These are phyloP conservation scores for Echinometra lucunter DNA, from an alignment of 53 echinoderm and acorn worm species.

Conservation along the genomic window DNA sequence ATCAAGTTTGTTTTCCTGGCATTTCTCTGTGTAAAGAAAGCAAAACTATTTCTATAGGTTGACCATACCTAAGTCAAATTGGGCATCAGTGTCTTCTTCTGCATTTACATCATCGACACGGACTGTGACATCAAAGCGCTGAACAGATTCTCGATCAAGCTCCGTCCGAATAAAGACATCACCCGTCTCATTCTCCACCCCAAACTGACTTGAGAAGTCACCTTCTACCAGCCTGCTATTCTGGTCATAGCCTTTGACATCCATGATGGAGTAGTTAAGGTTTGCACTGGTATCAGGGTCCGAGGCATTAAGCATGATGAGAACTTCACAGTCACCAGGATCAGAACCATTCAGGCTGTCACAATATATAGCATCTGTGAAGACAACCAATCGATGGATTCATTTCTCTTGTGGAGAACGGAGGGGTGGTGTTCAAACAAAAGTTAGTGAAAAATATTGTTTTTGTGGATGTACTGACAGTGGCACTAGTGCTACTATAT, in stretches of 20 bases:
- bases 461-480: no score
- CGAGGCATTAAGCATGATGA: slow-evolving; percentile 64
- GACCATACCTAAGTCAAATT: slow-evolving; percentile 63
- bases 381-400: not conserved
- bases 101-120: slow-evolving; percentile 71
- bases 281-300: slow-evolving; percentile 70
- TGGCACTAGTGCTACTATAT: no score
- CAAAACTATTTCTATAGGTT: not conserved
- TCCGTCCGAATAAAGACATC: slow-evolving; percentile 37
- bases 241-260: slow-evolving; percentile 4
- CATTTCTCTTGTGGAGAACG: not conserved
- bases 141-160: slow-evolving; percentile 73
- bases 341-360: not conserved
- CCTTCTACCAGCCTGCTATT: not conserved
- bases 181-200: slow-evolving; percentile 65
- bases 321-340: not conserved
- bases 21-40: not conserved
- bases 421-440: no score
- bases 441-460: no score
- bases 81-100: not conserved
- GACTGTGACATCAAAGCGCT: slow-evolving; percentile 59
- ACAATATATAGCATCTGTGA: slow-evolving; percentile 55
- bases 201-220: slow-evolving; percentile 62
- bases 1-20: not conserved
- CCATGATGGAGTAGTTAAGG: slow-evolving; percentile 59